Evolutionary conservation across 2,888 invertebrate species (phyloP).

Genomic region (Epicampocera succincta): DNA sequence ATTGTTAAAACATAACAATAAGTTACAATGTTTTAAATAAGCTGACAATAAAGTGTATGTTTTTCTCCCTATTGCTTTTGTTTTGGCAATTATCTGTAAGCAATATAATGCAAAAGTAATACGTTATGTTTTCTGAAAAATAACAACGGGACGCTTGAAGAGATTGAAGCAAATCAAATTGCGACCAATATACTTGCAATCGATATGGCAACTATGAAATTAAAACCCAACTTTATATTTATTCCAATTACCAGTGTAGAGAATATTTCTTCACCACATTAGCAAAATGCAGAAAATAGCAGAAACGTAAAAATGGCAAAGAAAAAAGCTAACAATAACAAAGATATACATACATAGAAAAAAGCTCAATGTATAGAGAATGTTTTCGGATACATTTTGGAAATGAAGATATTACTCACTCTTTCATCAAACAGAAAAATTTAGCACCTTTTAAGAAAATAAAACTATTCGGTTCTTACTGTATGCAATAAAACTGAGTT

Average conservation of each 20-base stretch:
- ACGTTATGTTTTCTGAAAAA: no score
- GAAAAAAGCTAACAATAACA: constrained; percentile 57
- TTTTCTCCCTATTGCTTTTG: no score
- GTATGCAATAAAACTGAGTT: constrained; percentile 27
- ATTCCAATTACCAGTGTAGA: constrained; percentile 48
- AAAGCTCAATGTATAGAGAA: constrained; percentile 24
- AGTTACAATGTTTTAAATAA: no score
- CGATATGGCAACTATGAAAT: constrained; percentile 1
- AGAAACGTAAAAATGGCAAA: constrained; percentile 29
- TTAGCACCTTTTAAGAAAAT: constrained; percentile 17
- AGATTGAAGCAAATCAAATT: no score
- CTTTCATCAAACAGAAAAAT: constrained; percentile 39
- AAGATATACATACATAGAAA: constrained; percentile 61
- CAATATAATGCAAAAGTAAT: no score
- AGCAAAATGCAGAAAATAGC: constrained; percentile 8
- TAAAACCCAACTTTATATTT: constrained; percentile 36
- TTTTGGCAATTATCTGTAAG: no score
- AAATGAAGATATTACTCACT: constrained; percentile 52
- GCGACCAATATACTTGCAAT: no score
- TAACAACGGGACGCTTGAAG: no score
- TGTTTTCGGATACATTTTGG: constrained; percentile 5
- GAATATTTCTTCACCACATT: background rate
- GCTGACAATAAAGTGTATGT: no score
- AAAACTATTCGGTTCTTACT: constrained; percentile 10
- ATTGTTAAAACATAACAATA: no score